Evolutionary conservation across 2,113 vertebrate genomes (phyloP).

Genomic region (Aviceda subcristata): DNA sequence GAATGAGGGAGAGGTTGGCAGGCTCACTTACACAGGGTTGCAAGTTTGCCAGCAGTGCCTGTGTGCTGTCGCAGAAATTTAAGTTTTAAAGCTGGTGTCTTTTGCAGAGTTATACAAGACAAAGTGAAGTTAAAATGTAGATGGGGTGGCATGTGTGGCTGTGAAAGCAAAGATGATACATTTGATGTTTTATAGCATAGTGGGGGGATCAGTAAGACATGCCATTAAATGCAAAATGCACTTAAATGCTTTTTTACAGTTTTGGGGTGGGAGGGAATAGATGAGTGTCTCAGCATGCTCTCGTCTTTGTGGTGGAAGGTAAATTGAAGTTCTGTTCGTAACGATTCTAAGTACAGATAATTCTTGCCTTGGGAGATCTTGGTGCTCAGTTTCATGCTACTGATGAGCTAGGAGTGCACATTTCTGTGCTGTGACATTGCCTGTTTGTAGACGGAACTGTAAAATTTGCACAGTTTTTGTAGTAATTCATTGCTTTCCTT

Average conservation of each 20-base stretch:
- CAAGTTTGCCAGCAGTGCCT: neutral
- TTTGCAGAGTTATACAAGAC: neutral
- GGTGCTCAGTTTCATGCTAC: neutral
- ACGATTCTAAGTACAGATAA: neutral
- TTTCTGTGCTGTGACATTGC: neutral
- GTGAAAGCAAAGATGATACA: neutral
- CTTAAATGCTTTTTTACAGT: neutral
- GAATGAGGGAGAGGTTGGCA: neutral
- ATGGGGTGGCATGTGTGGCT: neutral
- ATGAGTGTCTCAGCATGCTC: neutral
- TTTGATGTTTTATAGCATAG: neutral
- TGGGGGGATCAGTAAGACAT: neutral
- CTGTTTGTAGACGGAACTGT: neutral
- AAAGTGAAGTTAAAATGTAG: neutral
- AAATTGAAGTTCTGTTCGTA: neutral
- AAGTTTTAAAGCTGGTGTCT: neutral
- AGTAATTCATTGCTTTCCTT: neutral
- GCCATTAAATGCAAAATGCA: neutral
- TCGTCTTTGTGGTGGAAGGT: neutral
- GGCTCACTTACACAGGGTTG: neutral
- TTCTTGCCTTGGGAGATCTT: neutral
- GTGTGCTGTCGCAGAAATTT: neutral
- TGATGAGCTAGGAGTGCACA: neutral
- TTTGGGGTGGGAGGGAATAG: neutral
- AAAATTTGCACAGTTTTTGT: neutral